Percentiles rank a stretch among this genome's conserved stretches.
Conservation (phyloP, 2,888 invertebrate genomes). For the Meiosimyza decipiens region DNA sequence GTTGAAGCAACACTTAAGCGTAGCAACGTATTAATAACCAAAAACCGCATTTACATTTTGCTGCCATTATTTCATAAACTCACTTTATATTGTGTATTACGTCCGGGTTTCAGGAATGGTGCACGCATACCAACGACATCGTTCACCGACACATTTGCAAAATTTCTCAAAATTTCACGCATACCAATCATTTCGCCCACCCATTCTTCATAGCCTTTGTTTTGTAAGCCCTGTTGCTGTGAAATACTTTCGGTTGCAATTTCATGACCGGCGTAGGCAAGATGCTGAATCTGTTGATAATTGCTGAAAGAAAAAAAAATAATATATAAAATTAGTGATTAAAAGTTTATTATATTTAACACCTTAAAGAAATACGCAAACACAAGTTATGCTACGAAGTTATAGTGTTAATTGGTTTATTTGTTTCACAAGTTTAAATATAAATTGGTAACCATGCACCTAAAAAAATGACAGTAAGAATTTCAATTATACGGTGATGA, state of each 20-base stretch:
- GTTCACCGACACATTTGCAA: constrained; percentile 82
- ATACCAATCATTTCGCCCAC: constrained; percentile 94
- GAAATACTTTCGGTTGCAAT: constrained; percentile 74
- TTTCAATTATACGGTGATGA: too few species aligned
- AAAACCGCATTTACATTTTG: neutral
- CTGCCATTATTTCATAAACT: constrained; percentile 35
- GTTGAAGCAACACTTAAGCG: too few species aligned
- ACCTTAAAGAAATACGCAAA: constrained; percentile 1
- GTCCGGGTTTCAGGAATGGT: constrained; percentile 91
- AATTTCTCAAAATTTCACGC: constrained; percentile 85
- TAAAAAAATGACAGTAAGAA: too few species aligned
- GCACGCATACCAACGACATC: constrained; percentile 90
- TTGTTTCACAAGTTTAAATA: too few species aligned
- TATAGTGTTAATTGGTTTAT: too few species aligned
- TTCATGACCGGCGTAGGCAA: constrained; percentile 91
- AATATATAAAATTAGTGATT: constrained; percentile 19
- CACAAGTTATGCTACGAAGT: too few species aligned
- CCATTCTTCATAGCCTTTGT: constrained; percentile 93
- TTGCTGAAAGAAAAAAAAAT: constrained; percentile 75
- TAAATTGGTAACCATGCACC: too few species aligned
- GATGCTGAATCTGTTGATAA: constrained; percentile 90
- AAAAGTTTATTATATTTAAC: neutral
- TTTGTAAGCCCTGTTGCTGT: constrained; percentile 84
- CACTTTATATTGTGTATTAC: constrained; percentile 92
- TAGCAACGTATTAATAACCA: neutral